Base-by-base conservation (phyloP, 2,888 invertebrate genomes). In the Diplazon laetatorius region DNA sequence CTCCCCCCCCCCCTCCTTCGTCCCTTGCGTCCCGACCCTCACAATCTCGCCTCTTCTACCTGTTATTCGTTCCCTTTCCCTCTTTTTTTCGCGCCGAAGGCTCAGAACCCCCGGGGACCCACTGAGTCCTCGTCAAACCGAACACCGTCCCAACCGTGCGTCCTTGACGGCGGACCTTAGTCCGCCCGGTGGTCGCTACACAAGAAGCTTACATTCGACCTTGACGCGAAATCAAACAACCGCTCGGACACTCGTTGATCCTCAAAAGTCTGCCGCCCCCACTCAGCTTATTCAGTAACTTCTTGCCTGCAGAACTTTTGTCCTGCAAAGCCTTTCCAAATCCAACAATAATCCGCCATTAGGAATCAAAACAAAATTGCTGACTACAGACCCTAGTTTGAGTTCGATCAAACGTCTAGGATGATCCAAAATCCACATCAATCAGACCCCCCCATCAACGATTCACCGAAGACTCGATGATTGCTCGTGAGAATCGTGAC, bases 21-120 rank as follows among this genome's bases (percentile, higher is more conserved):
- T n/a, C n/a, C n/a, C n/a, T n/a, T n/a, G n/a, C n/a, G n/a, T n/a
- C n/a, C n/a, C n/a, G n/a, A n/a, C n/a, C n/a, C n/a, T n/a, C n/a
- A n/a, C n/a, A n/a, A n/a, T n/a, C n/a, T n/a, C n/a, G n/a, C n/a
- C n/a, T n/a, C n/a, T n/a, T n/a, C n/a, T n/a, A n/a, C n/a, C n/a
- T n/a, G n/a, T n/a, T n/a, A n/a, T n/a, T n/a, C n/a, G 12, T 44
- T 35, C 48, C 59, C 16, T 16, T 52, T 30, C 20, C 20, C 63
- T 39, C 37, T 16, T 55, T 25, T 14, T 76, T n/a, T 35, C 25
- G 39, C 50, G 52, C 10, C 37, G 1, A 12, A 1, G n/a, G 18
- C 55, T 9, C 63, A 72, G 50, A 16, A 78, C 59, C 69, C 63
- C 55, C 63, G 37, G 46, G 25, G 3, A 48, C 10, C 59, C 37